Evolutionary conservation across 2,113 vertebrate genomes (phyloP).

Genomic region (Austrofundulus limnaeus): DNA sequence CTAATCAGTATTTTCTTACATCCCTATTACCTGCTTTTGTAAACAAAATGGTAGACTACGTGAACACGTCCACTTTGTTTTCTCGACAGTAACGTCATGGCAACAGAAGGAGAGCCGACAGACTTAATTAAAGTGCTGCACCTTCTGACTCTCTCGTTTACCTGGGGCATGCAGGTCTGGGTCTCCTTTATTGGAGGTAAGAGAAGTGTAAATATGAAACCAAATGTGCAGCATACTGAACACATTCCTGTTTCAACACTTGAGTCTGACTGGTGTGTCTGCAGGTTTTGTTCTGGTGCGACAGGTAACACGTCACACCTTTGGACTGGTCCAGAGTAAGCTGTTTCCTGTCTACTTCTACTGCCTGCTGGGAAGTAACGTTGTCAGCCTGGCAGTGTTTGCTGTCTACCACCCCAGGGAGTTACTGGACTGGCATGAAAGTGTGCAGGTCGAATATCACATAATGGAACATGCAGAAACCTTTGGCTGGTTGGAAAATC

Average conservation of each 20-base stretch:
- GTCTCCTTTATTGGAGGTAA: conserved; percentile 88
- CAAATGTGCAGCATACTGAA: not conserved
- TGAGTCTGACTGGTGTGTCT: not conserved
- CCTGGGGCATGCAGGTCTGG: conserved; percentile 91
- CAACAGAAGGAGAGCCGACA: conserved; percentile 77
- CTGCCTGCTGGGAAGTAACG: conserved; percentile 77
- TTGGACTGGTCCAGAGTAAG: conserved; percentile 87
- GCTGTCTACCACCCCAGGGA: conserved; percentile 79
- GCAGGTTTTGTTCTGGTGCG: conserved; percentile 83
- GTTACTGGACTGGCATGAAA: conserved; percentile 80
- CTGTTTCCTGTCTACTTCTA: conserved; percentile 87
- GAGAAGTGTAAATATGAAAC: not conserved
- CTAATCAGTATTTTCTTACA: no score
- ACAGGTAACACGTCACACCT: conserved; percentile 82
- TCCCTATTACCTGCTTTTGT: no score
- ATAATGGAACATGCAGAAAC: not conserved
- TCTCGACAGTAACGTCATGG: conserved; percentile 68
- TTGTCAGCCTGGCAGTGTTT: conserved; percentile 80
- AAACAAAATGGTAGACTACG: no score
- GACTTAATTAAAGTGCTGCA: conserved; percentile 81
- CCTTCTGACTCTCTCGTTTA: conserved; percentile 83
- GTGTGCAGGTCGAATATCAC: conserved; percentile 78
- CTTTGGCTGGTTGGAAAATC: not conserved
- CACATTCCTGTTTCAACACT: not conserved
- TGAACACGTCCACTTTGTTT: not conserved